Evolutionary conservation across 2,888 invertebrate genomes (phyloP), one percentile per base, ranked within the genome.

Genomic region (Caenorhabditis uteleia): DNA sequence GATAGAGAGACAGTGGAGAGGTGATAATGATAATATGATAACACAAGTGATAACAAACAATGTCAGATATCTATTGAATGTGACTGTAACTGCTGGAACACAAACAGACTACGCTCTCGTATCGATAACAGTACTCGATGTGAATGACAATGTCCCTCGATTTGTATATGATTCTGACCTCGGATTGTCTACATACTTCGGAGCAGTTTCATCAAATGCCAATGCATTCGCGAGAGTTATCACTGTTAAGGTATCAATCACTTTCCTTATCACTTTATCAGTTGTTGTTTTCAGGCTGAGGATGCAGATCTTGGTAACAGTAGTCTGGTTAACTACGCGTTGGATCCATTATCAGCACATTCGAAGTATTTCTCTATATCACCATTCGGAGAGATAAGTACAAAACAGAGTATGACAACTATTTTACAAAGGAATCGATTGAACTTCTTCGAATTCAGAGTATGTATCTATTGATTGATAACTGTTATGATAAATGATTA

Each of bases 101-200:
- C 77, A 77, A 43, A 71, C 74, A 8, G 80, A 82, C 59, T 82
- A 69, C 44, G 60, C 80, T 0, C 58, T 77, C 10, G 77, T 82
- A 20, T 74, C 75, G 2, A 73, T 83, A 23, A 71, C 69, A 1
- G 77, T 83, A 3, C 64, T 79, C 83, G 97, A 97, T 83, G 89
- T 92, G 23, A 97, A 97, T 85, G 97, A 97, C 87, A 95, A 95
- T 85, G 87, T 90, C 0, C 97, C 97, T 1, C 89, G 90, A 80
- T 97, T 97, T 83, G 90, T 91, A 20, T 80, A 67, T 40, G 73
- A 78, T 51, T 76, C 74, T 20, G 77, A 78, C 38, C 62, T 77
- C 21, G 72, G 70, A 7, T 44, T 77, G 4, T 44, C 64, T 36
- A 65, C 68, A 8, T 81, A 81, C 50, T 82, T 81, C 48, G 80